Evolutionary conservation across 2,113 vertebrate species (phyloP).

Genomic region (Taurulus bubalis): DNA sequence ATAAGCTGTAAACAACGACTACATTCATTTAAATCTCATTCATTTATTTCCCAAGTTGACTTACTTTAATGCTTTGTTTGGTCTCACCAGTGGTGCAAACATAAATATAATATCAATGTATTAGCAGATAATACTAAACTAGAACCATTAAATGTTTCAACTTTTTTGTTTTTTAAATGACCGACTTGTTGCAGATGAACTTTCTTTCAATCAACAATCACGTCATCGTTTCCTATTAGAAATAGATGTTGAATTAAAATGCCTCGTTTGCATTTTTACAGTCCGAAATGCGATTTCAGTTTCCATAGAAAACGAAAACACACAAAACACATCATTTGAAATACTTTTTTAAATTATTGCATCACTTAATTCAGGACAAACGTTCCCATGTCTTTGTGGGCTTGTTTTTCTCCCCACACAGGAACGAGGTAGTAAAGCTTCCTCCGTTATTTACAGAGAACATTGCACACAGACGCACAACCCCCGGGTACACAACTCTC

Average conservation of each 20-base stretch:
- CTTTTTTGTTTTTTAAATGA: not conserved
- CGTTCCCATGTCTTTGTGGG: not conserved
- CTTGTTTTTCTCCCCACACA: too few species aligned
- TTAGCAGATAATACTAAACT: too few species aligned
- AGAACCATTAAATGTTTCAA: too few species aligned
- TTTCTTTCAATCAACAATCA: not conserved
- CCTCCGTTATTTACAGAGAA: too few species aligned
- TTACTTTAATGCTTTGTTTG: not conserved
- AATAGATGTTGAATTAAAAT: not conserved
- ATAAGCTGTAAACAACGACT: not conserved
- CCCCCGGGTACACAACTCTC: slow-evolving; percentile 24
- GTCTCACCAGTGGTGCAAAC: not conserved
- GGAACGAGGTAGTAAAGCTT: too few species aligned
- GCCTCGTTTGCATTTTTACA: not conserved
- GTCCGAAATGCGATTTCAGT: not conserved
- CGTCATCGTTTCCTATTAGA: not conserved
- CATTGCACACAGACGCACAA: not conserved
- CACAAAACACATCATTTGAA: not conserved
- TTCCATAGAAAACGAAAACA: not conserved
- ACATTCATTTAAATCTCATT: too few species aligned
- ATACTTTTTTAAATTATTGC: not conserved
- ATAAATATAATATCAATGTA: not conserved
- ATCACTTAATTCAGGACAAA: not conserved
- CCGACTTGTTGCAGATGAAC: not conserved
- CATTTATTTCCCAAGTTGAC: not conserved